These are phyloP conservation scores for Odontamblyopus rebecca DNA, from an alignment of 2,797 vertebrate genomes.

Conservation along the genomic window DNA sequence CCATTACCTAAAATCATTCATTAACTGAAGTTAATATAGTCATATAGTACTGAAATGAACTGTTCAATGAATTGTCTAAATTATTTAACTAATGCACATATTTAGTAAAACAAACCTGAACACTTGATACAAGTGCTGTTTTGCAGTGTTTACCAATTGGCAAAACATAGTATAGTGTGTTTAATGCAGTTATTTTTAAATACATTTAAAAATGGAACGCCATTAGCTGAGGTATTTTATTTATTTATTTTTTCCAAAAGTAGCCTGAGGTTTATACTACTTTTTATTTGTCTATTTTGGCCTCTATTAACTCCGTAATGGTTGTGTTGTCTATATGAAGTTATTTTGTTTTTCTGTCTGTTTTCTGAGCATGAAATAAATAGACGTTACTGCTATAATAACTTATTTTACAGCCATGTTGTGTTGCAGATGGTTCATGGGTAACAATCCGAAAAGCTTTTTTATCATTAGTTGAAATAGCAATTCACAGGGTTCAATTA, in stretches of 20 bases:
- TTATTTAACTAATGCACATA: not conserved
- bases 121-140: not conserved
- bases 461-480: too few relatives aligned
- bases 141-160: too few relatives aligned
- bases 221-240: too few relatives aligned
- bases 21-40: not conserved
- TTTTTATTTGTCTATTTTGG: not conserved
- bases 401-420: too few relatives aligned
- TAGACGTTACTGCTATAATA: too few relatives aligned
- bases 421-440: too few relatives aligned
- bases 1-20: conserved; percentile 11
- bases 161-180: too few relatives aligned
- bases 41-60: not conserved
- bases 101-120: not conserved
- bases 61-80: not conserved
- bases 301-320: not conserved
- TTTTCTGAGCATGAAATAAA: too few relatives aligned
- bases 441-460: too few relatives aligned
- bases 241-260: too few relatives aligned
- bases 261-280: not conserved
- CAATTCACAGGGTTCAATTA: not conserved
- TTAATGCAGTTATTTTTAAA: too few relatives aligned
- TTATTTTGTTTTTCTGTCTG: not conserved
- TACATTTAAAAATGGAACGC: too few relatives aligned
- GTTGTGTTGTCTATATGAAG: not conserved